These are phyloP conservation scores for Strongylocentrotus purpuratus DNA, from an alignment of 35 echinoderm and acorn worm genomes.

Conservation along the genomic window DNA sequence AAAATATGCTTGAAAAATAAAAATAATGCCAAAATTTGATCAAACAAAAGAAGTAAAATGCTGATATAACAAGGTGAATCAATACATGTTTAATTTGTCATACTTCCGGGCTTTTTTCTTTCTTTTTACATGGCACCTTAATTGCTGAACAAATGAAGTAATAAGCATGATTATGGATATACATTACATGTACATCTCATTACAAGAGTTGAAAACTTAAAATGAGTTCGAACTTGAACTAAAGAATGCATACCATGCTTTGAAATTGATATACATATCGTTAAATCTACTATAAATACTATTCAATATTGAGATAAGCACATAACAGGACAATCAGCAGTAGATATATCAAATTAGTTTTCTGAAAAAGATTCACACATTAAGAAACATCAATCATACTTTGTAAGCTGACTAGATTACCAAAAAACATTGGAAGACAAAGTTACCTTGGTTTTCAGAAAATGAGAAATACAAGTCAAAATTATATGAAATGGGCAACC, in stretches of 20 bases:
- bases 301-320: not conserved
- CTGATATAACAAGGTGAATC: not conserved
- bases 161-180: too few relatives aligned
- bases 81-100: not conserved
- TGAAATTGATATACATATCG: not conserved
- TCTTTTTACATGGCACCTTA: too few relatives aligned
- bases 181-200: not conserved
- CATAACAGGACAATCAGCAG: not conserved
- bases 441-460: not conserved
- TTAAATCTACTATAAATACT: not conserved
- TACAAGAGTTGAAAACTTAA: not conserved
- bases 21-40: not conserved
- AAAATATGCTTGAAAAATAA: too few relatives aligned
- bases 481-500: not conserved
- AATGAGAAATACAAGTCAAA: not conserved
- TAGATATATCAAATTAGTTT: not conserved
- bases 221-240: not conserved
- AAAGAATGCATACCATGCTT: not conserved
- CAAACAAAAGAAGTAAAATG: not conserved
- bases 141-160: too few relatives aligned
- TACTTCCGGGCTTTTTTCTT: not conserved
- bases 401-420: not conserved
- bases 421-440: not conserved
- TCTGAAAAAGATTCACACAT: not conserved
- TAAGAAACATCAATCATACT: conserved; percentile 13